Conservation (phyloP, 2,113 vertebrate genomes). For the Chrysochloris asiatica region DNA sequence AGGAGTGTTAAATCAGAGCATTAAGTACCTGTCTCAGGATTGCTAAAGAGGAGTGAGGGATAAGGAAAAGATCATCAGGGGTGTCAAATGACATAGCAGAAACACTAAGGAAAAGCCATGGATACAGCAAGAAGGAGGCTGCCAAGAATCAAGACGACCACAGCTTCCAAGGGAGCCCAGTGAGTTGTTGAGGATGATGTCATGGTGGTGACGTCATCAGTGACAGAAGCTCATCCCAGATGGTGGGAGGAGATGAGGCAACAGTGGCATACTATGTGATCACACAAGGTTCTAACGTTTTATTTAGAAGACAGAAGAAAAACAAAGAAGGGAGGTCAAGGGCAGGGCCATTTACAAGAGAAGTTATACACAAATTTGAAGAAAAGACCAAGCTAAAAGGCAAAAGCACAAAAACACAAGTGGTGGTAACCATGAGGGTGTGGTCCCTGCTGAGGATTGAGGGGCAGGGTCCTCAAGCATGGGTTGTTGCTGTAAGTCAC, state of each 20-base stretch:
- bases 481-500: not conserved
- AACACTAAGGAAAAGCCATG: not conserved
- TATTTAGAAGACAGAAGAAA: not conserved
- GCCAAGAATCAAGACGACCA: not conserved
- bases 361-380: not conserved
- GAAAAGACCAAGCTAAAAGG: not conserved
- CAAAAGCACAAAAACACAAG: not conserved
- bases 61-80: rapidly evolving
- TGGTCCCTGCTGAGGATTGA: not conserved
- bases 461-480: not conserved
- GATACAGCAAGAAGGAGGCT: not conserved
- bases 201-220: not conserved
- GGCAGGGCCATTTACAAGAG: not conserved
- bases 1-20: not conserved
- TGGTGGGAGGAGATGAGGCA: not conserved
- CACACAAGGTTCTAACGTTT: not conserved
- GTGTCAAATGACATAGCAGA: not conserved
- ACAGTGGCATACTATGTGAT: not conserved
- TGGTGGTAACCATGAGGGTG: rapidly evolving
- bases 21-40: not conserved
- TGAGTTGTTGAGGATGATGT: not conserved
- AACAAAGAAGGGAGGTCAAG: not conserved
- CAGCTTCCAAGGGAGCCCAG: not conserved
- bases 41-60: not conserved
- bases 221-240: not conserved